Percentiles rank a stretch among this genome's conserved stretches.
Conservation (phyloP, 2,797 vertebrate genomes). For the Caiman crocodilus region DNA sequence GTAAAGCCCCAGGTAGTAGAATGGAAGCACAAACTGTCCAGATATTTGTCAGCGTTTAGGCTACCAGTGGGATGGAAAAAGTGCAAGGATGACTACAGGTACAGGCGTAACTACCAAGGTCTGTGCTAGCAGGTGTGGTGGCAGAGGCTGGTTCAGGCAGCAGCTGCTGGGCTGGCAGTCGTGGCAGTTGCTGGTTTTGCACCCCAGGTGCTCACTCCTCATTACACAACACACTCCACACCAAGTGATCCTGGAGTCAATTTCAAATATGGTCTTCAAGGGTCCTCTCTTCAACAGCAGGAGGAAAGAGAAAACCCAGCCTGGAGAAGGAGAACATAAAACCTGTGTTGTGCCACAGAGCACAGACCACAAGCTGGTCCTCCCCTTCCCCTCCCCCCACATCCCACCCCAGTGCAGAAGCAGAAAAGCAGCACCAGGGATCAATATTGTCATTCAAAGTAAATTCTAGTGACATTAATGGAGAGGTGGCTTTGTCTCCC, state of each 20-base stretch:
- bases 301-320: neutral
- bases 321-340: neutral
- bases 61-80: neutral
- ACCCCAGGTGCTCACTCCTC: no score
- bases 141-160: no score
- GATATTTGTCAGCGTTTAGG: neutral
- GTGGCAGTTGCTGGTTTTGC: no score
- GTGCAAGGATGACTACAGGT: no score
- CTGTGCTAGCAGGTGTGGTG: no score
- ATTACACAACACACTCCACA: no score
- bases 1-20: neutral
- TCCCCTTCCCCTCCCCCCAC: fast-evolving
- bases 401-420: neutral
- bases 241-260: no score
- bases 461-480: neutral
- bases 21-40: neutral
- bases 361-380: neutral
- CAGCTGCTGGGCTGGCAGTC: no score
- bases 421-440: neutral
- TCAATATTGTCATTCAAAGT: neutral
- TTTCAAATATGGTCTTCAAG: neutral
- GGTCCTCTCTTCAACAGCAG: neutral
- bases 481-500: neutral
- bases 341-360: fast-evolving
- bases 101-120: no score